phyloP scores from a whole-genome alignment of 2,797 vertebrate genomes.

The Alca torda region DNA sequence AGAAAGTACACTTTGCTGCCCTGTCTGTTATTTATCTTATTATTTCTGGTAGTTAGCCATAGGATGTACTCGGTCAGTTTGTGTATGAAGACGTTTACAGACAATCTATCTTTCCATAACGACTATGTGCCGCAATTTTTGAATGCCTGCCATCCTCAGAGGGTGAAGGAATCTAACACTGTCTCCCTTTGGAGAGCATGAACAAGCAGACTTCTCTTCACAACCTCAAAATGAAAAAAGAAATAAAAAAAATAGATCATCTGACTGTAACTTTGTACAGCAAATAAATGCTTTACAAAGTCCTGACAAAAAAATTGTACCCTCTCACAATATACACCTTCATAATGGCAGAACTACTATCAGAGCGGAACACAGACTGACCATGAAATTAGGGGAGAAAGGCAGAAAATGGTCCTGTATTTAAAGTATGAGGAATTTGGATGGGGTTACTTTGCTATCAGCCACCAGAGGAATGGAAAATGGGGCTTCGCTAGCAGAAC shows the following conservation, averaged over 20 bases:
- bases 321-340: rapidly evolving
- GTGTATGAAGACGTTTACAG: background rate
- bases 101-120: background rate
- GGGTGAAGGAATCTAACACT: background rate
- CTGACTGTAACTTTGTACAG: background rate
- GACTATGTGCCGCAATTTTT: background rate
- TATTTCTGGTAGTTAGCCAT: background rate
- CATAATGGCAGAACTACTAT: background rate
- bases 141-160: background rate
- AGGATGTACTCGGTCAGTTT: rapidly evolving
- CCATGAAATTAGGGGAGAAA: background rate
- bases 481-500: background rate
- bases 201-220: background rate
- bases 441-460: background rate
- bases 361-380: rapidly evolving
- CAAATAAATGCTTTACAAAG: background rate
- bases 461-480: background rate
- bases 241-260: background rate
- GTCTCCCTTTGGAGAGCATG: background rate
- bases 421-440: background rate
- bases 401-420: background rate
- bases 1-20: background rate
- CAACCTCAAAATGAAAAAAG: background rate
- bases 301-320: rapidly evolving
- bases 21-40: background rate